A percentile compares a stretch with the other conserved stretches of the same genome.
These are phyloP conservation scores for Exaiptasia diaphana DNA, from an alignment of 64 coral and sea anemone species.

Conservation along the genomic window DNA sequence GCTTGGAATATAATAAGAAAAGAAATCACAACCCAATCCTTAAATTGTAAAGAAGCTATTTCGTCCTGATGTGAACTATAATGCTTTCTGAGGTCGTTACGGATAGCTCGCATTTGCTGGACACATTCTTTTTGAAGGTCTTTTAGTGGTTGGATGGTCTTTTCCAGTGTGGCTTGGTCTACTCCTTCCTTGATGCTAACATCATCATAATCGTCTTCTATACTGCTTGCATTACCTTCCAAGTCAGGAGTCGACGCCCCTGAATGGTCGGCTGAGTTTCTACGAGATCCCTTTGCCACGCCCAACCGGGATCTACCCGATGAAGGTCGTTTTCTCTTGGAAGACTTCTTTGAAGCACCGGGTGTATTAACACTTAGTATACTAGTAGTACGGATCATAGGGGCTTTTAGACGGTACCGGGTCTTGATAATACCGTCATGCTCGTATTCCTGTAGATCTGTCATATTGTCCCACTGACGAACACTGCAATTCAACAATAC, in stretches of 20 bases:
- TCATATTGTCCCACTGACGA: constrained; percentile 88
- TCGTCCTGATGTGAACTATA: constrained; percentile 87
- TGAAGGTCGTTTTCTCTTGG: constrained; percentile 62
- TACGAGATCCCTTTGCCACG: constrained; percentile 18
- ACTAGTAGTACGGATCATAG: constrained; percentile 80
- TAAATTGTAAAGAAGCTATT: constrained; percentile 73
- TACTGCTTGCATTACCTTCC: constrained; percentile 71
- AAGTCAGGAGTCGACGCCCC: constrained; percentile 73
- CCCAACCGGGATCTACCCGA: constrained; percentile 49
- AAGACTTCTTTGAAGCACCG: constrained; percentile 45
- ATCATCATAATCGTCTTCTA: constrained; percentile 94
- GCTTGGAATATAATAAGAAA: constrained; percentile 77
- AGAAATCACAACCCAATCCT: constrained; percentile 87
- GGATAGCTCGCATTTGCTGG: constrained; percentile 85
- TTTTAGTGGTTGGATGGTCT: constrained; percentile 74
- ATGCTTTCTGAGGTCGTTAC: constrained; percentile 81
- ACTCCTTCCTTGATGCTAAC: constrained; percentile 72
- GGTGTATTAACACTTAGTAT: constrained; percentile 60
- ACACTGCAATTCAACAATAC: too few relatives aligned
- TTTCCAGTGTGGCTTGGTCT: constrained; percentile 58
- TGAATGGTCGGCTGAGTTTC: constrained; percentile 58
- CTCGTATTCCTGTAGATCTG: constrained; percentile 90
- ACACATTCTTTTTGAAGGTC: constrained; percentile 86
- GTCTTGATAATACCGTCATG: constrained; percentile 72
- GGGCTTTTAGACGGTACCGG: constrained; percentile 75